phyloP scores from a whole-genome alignment of 2,113 vertebrate species.

The Stegostoma tigrinum region DNA sequence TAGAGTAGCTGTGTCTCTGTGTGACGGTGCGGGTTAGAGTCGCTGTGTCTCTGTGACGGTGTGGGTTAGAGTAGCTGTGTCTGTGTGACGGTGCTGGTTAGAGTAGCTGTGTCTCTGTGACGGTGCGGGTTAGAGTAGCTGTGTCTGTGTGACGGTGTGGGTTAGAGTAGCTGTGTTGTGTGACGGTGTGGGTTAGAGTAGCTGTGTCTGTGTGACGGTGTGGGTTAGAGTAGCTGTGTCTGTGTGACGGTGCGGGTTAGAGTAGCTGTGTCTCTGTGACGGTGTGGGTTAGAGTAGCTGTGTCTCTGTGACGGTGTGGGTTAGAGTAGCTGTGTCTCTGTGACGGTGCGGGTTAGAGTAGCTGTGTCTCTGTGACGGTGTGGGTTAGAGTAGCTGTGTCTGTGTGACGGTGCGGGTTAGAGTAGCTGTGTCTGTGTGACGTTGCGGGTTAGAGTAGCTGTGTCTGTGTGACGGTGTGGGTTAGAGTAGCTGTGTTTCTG shows the following conservation, averaged over 20 bases:
- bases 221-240: not conserved
- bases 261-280: not conserved
- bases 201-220: no score
- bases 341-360: not conserved
- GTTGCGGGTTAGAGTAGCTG: no score
- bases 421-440: not conserved
- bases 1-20: not conserved
- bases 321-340: not conserved
- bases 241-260: not conserved
- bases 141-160: not conserved
- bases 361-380: no score
- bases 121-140: not conserved
- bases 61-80: not conserved
- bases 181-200: no score
- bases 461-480: no score
- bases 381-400: not conserved
- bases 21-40: not conserved
- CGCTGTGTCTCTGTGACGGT: not conserved
- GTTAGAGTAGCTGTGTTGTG: no score
- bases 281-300: not conserved
- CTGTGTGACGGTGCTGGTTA: not conserved
- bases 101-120: not conserved
- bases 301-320: not conserved
- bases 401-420: not conserved
- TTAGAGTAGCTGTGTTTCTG: no score